Evolutionary conservation across 2,888 invertebrate genomes (phyloP).

Genomic region (Drymonia ruficornis): DNA sequence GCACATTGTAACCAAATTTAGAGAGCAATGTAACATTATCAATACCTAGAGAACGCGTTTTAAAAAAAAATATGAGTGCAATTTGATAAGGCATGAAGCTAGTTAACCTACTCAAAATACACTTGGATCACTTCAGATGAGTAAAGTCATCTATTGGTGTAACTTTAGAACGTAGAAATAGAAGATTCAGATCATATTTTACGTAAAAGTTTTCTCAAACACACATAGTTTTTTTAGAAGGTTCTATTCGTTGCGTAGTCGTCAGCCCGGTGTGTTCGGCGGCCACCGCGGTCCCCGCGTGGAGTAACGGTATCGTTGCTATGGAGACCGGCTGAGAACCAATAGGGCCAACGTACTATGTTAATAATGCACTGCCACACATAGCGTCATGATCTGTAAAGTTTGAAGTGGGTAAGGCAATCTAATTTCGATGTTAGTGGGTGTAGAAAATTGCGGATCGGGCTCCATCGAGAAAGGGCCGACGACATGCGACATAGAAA

Average conservation of each 20-base stretch:
- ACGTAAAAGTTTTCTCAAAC: not conserved
- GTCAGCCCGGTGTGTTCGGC: not conserved
- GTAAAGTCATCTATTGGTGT: too few relatives aligned
- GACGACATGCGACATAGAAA: too few relatives aligned
- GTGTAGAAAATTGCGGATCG: not conserved
- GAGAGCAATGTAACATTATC: too few relatives aligned
- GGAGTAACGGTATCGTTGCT: conserved; percentile 34
- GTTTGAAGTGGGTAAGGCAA: not conserved
- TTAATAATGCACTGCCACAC: conserved; percentile 12
- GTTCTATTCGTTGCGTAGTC: not conserved
- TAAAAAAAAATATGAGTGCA: too few relatives aligned
- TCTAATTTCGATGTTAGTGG: not conserved
- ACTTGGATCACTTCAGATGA: too few relatives aligned
- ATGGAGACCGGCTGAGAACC: conserved; percentile 32
- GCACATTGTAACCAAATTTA: too few relatives aligned
- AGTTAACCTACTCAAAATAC: too few relatives aligned
- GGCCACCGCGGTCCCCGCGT: conserved; percentile 2
- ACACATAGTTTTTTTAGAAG: not conserved
- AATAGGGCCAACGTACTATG: conserved; percentile 39
- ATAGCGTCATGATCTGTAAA: conserved; percentile 4
- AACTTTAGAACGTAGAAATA: too few relatives aligned
- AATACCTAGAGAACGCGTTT: too few relatives aligned
- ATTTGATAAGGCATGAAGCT: too few relatives aligned
- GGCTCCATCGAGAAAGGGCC: too few relatives aligned
- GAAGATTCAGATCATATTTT: too few relatives aligned